Evolutionary conservation across 2,797 vertebrate species (phyloP), one percentile per base, ranked within the genome.

Genomic region (Pelochelys cantorii): DNA sequence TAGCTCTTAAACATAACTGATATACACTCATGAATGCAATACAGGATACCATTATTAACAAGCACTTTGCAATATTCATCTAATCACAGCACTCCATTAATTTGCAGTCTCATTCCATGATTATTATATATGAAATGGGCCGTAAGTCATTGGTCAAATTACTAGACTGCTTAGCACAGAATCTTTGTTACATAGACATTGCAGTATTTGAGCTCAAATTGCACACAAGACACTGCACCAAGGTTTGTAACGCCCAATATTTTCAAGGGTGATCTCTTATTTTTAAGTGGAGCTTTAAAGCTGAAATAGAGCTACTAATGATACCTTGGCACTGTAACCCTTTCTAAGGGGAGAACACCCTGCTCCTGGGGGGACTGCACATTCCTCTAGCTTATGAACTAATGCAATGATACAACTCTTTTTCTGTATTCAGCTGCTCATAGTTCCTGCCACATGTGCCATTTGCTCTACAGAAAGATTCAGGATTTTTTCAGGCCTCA

Each of bases 321-420:
- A 92, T 57, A 79, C 85, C 14, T 14, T 48, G 42, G 74, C 42
- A 77, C 13, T 27, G 14, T 52, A 52, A 87, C 95, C 91, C 95
- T 97, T 92, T 94, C 91, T 81, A 96, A 97, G 94, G 94, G 91
- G 94, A 97, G 94, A 95, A 91, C 54, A 95, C 87, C 85, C 92
- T 97, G 95, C 95, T 94, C 95, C 95, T 95, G 92, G 80, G 68
- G 80, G 93, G 94, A 85, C 94, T 90, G 95, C 96, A 96, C 97
- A 96, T 97, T 97, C 95, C 94, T 97, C 90, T 93, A 91, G 85
- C 48, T 77, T 52, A 96, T 96, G 95, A 97, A 92, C 90, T 42
- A 82, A 82, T 95, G 95, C 88, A 97, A 95, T 96, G 95, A 96
- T 90, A 94, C 85, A 96, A 81, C 18, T 71, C 92, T 96, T 83